Conservation (phyloP, 23 tunicate genomes). For the Oikopleura vanhoeffeni region DNA sequence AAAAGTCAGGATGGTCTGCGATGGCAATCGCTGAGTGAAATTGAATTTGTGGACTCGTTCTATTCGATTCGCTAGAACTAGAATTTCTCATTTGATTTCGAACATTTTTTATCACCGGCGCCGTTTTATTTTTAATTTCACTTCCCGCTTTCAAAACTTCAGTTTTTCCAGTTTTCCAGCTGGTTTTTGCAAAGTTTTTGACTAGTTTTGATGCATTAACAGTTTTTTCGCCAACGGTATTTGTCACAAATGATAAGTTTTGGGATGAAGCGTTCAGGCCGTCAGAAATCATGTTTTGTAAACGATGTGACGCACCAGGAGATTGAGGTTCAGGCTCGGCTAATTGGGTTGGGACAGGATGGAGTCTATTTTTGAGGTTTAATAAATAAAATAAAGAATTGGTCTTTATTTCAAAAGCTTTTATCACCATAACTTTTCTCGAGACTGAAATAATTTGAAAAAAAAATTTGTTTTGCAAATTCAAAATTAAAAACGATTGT, state of each 20-base stretch:
- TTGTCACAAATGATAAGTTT: not conserved
- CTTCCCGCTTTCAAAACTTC: not conserved
- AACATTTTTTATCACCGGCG: not conserved
- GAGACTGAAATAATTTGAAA: too few species aligned
- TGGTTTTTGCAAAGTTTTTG: not conserved
- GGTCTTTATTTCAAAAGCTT: too few species aligned
- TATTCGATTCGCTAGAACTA: not conserved
- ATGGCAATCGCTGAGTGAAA: not conserved
- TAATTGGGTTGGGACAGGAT: not conserved
- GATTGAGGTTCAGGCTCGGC: not conserved
- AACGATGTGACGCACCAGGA: not conserved
- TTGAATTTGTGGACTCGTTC: not conserved
- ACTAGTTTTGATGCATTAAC: not conserved
- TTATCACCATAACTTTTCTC: too few species aligned
- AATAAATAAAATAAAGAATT: too few species aligned
- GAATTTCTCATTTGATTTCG: not conserved
- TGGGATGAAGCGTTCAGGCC: not conserved
- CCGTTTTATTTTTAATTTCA: not conserved
- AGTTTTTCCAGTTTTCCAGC: constrained; percentile 6
- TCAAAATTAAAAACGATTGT: too few species aligned
- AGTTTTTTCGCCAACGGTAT: not conserved
- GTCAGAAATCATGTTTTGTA: not conserved
- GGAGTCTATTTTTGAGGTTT: too few species aligned
- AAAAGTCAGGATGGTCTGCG: not conserved
- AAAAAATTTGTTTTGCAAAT: too few species aligned